Evolutionary conservation across 30 jellyfish, hydroid and myxozoan species (phyloP).

Genomic region (Clytia hemisphaerica): DNA sequence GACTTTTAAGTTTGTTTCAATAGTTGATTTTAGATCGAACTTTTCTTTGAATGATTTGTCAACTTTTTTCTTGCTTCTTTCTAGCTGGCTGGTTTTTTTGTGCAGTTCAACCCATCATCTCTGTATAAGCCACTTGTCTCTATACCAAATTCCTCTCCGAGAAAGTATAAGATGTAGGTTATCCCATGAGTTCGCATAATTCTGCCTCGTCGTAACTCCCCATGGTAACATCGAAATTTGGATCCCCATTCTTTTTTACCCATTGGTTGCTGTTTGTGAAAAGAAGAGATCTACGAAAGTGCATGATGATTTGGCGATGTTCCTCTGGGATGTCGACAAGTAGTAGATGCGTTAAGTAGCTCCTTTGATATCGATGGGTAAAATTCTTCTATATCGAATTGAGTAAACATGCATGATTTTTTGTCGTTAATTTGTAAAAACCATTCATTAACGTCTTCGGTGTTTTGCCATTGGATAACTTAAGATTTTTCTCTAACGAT

Average conservation of each 20-base stretch:
- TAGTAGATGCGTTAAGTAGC: too few species aligned
- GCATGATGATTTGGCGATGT: slow-evolving; percentile 10
- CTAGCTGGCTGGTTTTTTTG: slow-evolving; percentile 19
- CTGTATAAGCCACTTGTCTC: slow-evolving; percentile 33
- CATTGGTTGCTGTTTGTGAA: slow-evolving; percentile 1
- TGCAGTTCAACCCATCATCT: slow-evolving; percentile 45
- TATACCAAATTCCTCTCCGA: slow-evolving; percentile 1
- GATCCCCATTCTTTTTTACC: too few species aligned
- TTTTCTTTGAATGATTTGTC: slow-evolving; percentile 1
- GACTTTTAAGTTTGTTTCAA: slow-evolving; percentile 25
- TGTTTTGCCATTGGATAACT: too few species aligned
- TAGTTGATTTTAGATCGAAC: slow-evolving; percentile 34
- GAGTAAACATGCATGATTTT: too few species aligned
- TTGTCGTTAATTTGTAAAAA: too few species aligned
- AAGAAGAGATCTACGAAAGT: not conserved
- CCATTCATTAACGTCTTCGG: too few species aligned
- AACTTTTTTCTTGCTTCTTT: slow-evolving; percentile 8
- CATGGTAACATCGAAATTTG: too few species aligned
- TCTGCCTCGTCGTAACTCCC: too few species aligned
- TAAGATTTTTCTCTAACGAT: too few species aligned
- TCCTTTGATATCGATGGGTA: too few species aligned
- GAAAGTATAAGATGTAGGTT: slow-evolving; percentile 5
- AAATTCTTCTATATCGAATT: too few species aligned
- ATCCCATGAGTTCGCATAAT: slow-evolving; percentile 45
- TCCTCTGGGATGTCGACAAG: too few species aligned